Evolutionary conservation across 2,888 invertebrate species (phyloP), one percentile per base, ranked within the genome.

Genomic region (Amaurobius ferox): DNA sequence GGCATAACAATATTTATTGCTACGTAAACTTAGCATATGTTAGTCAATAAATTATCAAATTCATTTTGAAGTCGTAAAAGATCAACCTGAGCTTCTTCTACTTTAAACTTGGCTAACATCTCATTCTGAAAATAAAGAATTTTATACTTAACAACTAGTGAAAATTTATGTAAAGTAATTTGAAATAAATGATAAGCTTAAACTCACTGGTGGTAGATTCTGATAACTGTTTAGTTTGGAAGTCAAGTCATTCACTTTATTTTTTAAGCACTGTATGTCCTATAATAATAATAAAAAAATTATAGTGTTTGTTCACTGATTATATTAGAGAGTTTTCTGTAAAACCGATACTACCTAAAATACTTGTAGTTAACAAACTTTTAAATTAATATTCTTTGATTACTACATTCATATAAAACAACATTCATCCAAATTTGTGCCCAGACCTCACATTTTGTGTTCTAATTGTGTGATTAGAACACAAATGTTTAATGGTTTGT

Each of bases 51-150:
- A 30, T 64, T 30, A 7, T 64, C 29, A 64, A 64, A 64, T 30
- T 64, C 64, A 28, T 64, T 64, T 30, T 64, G 64, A 30, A 64
- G 64, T 29, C 30, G 11, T 11, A 64, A 16, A 5, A 64, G 64
- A 13, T 64, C 64, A 16, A 13, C n/a, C n/a, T 64, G 11, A 3
- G 64, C 64, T 64, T 64, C 64, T n/a, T 64, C 64, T 30, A 64
- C 29, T 64, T 64, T 64, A 64, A 64, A 64, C 23, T 64, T 1
- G 11, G 64, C n/a, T 11, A 64, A 16, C 64, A 30, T 29, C n/a
- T 64, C 64, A 64, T 64, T 30, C 64, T 64, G 64, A 29, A 64
- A 64, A 61, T 28, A 61, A 23, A 61, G 5, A 48, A 61, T 16
- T 5, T 55, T 23, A 23, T 11, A 55, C 1, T 55, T 23, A 2